Evolutionary conservation across 2,888 invertebrate genomes (phyloP), one percentile per base, ranked within the genome.

Genomic region (Stenolophus ochropezus): DNA sequence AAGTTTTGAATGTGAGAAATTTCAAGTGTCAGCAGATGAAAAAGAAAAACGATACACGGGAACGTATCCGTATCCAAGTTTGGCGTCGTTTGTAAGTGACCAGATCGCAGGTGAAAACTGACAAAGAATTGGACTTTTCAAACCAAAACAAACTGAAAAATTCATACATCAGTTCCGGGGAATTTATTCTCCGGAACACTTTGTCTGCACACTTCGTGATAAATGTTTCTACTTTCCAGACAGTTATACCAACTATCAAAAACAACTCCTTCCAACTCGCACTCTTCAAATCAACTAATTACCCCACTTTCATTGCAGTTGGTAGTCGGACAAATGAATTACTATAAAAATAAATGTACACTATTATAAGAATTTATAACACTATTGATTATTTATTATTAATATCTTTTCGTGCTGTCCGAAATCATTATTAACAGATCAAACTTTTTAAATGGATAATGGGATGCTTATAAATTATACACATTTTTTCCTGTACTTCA

Each of bases 141-240:
- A 73, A 73, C 49, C 73, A 73, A 73, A 73, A 73, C 73, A 73
- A 73, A 73, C 73, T 49, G 73, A 73, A 73, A 73, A 73, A 73
- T 73, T 73, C 49, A 73, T 49, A 49, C 47, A 73, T 47, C 69
- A 69, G 42, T 69, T 33, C 42, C 69, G 42, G 33, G 16, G 42
- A 69, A 69, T 69, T 47, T 42, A 69, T 69, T 69, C 21, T 69
- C 42, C 8, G 8, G 16, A 65, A 65, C 65, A 65, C 65, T 65
- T 65, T 65, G 42, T 42, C 69, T 69, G 61, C 61, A 61, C 61
- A 61, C 61, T 61, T 61, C 14, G 23, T 61, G 61, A 61, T 61
- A 61, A 61, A 61, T 61, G 61, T 61, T 61, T 25, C 61, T 61
- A 61, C 61, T 61, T 61, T 23, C 14, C 25, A 61, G 25, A 61